Evolutionary conservation across 2,113 vertebrate species (phyloP).

Genomic region (Nicator chloris): DNA sequence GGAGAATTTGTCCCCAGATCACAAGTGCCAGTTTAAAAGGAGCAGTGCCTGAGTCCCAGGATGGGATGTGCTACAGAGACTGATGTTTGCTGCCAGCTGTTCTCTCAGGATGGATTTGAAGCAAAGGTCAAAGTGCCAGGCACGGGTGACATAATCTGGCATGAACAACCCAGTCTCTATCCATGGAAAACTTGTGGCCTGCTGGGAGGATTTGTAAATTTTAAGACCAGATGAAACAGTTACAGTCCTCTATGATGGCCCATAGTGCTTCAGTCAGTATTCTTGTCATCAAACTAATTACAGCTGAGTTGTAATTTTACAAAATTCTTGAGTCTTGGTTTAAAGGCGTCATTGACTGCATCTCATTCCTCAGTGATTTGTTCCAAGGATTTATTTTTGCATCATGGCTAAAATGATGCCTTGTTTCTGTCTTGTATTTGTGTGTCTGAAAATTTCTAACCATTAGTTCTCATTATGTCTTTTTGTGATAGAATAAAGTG

Average conservation of each 20-base stretch:
- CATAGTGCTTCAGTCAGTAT: not conserved
- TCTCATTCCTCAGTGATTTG: not conserved
- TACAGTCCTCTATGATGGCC: not conserved
- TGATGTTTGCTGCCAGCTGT: not conserved
- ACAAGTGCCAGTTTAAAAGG: not conserved
- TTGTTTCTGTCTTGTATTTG: not conserved
- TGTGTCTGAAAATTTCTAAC: not conserved
- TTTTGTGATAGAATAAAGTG: not conserved
- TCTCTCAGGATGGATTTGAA: not conserved
- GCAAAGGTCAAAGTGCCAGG: not conserved
- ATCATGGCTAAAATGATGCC: not conserved
- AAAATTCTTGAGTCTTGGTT: not conserved
- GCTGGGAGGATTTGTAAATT: not conserved
- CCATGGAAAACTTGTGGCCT: not conserved
- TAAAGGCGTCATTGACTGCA: not conserved
- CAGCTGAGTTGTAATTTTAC: not conserved
- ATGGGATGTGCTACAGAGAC: not conserved
- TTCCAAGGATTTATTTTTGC: not conserved
- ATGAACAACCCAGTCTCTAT: not conserved
- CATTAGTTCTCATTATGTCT: not conserved
- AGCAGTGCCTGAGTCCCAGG: not conserved
- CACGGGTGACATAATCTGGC: not conserved
- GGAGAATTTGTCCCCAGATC: not conserved
- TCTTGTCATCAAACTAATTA: not conserved
- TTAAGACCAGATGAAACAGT: not conserved